Evolutionary conservation across 2,888 invertebrate species (phyloP), one percentile per base, ranked within the genome.

Genomic region (Oscheius sp.): DNA sequence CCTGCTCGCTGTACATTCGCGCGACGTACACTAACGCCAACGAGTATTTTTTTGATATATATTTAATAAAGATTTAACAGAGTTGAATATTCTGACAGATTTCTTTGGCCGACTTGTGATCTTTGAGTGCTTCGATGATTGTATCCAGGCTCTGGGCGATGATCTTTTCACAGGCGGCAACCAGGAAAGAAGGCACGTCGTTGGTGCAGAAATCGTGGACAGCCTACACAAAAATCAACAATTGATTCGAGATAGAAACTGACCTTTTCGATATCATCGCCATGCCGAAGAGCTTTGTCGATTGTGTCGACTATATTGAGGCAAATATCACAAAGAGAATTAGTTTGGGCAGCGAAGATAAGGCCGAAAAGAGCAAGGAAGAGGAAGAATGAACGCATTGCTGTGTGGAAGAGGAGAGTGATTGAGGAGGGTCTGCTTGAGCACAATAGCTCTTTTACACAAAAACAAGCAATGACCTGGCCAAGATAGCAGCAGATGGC

Each of bases 11-110:
- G 66, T 64, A 49, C 49, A 66, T 66, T 46, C 25, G 66, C 66
- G 66, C 61, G 61, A 27, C 41, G 1, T 27, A 52, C 25, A 66
- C 66, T 66, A 66, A 66, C 66, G 21, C 61, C 21, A 35, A 66
- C 66, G 66, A 66, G 66, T 66, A 66, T 27, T 49, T n/a, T n/a
- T 25, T 52, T 52, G 49, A 52, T 52, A 35, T 35, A 35, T 66
- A 66, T 66, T 66, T 66, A 66, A 66, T 66, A 66, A 66, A 66
- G 52, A 52, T 27, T 66, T 66, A 66, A 56, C 69, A 70, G 29
- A 70, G 49, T 21, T 46, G 9, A 18, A 70, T 2, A 21, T 12
- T 49, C 12, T 16, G n/a, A 25, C 69, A 70, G 56, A 70, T 70
- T 12, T 70, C 45, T 6, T 70, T 46, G 3, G 56, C 49, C 27